Conservation (phyloP, 2,797 vertebrate genomes). For the Syngnathus rostellatus region DNA sequence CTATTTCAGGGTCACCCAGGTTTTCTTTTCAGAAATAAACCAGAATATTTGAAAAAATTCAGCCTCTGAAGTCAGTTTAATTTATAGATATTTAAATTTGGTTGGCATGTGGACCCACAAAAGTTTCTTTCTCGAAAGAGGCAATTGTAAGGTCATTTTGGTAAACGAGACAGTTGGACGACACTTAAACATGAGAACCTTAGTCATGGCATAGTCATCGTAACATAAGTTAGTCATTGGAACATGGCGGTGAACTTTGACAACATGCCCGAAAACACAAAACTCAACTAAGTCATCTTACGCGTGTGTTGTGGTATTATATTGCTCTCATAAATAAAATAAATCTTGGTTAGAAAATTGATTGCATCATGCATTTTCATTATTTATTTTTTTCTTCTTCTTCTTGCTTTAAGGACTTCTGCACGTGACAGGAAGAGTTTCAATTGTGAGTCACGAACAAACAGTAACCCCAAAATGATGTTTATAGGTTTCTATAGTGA, state of each 20-base stretch:
- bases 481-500: slow-evolving; percentile 2
- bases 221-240: not conserved
- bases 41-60: too few species aligned
- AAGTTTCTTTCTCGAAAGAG: not conserved
- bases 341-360: not conserved
- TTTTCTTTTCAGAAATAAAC: too few species aligned
- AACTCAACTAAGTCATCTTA: slow-evolving; percentile 2
- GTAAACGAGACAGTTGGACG: not conserved
- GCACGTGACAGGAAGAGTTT: slow-evolving; percentile 1
- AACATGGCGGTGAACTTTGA: not conserved
- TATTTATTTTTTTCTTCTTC: too few species aligned
- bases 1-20: too few species aligned
- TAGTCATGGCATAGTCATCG: not conserved
- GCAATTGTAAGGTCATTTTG: not conserved
- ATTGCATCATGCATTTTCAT: slow-evolving; percentile 4
- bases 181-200: not conserved
- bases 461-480: slow-evolving; percentile 2
- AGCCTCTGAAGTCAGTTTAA: too few species aligned
- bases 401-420: not conserved
- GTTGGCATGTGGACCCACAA: not conserved
- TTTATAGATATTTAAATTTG: too few species aligned
- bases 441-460: not conserved
- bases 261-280: not conserved
- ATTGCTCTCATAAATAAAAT: slow-evolving; percentile 7
- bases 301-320: slow-evolving; percentile 10